Base-by-base conservation (phyloP, 2,888 invertebrate genomes). In the Phaedon cochleariae region DNA sequence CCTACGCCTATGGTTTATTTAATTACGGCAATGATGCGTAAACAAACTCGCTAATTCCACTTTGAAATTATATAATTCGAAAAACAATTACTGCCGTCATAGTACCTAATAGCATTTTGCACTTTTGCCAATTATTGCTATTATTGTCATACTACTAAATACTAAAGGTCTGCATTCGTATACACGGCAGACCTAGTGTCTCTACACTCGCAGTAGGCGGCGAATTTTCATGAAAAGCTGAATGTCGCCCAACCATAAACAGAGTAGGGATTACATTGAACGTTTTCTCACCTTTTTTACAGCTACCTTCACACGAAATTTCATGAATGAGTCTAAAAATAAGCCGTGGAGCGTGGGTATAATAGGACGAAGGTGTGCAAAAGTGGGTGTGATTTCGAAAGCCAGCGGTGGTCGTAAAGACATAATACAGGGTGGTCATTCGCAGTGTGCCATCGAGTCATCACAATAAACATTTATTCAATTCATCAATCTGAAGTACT, bases 251-350 rank as follows among this genome's bases (percentile, higher is more conserved):
- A 26, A 26, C 26, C 3, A 7, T 49, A 62, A n/a, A n/a, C n/a
- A n/a, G n/a, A n/a, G n/a, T n/a, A n/a, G n/a, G n/a, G n/a, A n/a
- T n/a, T n/a, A n/a, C n/a, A n/a, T n/a, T n/a, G n/a, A n/a, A n/a
- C n/a, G 62, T 55, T 48, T 65, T 65, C 61, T 58, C 65, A 62
- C 65, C 55, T 65, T 65, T 65, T 52, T 34, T n/a, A 55, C 37
- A 60, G 46, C 49, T 29, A 46, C 29, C 55, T 52, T 54, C n/a
- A n/a, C n/a, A 59, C 59, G 31, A 45, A 59, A 53, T 54, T 65
- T 65, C 58, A 65, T 65, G 65, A 65, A 65, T 65, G 65, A 58
- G 18, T 57, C 61, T 65, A 65, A 65, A 65, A 54, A 65, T 65
- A 26, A 26, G 20, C 7, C 2, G 1, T 31, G 62, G 51, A 17